Evolutionary conservation across 1,140 invertebrate genomes (phyloP).

Genomic region (Radopholus similis): DNA sequence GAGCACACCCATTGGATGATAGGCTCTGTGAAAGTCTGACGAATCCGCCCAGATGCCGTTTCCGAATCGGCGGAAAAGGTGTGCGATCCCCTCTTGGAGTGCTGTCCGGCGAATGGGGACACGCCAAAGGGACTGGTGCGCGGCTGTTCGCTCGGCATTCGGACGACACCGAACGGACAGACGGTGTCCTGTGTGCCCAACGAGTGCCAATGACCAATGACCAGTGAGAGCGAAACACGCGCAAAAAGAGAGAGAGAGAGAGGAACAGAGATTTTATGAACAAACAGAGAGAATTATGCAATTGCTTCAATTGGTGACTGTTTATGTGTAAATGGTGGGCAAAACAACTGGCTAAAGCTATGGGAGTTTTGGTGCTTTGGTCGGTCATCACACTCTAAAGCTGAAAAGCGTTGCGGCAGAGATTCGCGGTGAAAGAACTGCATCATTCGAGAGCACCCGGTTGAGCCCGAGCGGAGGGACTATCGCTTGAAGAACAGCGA

Average conservation of each 20-base stretch:
- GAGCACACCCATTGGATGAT: background rate
- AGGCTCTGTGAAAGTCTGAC: background rate
- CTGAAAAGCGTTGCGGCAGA: too few species aligned
- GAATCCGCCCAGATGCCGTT: background rate
- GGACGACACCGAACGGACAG: slow-evolving; percentile 23
- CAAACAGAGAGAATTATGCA: too few species aligned
- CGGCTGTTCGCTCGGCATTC: slow-evolving; percentile 36
- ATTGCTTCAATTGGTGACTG: too few species aligned
- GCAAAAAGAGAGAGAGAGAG: background rate
- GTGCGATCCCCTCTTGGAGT: slow-evolving; percentile 26
- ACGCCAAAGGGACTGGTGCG: slow-evolving; percentile 18
- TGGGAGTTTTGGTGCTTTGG: too few species aligned
- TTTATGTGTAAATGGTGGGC: too few species aligned
- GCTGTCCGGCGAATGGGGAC: slow-evolving; percentile 23
- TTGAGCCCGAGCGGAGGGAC: too few species aligned
- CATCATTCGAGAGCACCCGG: too few species aligned
- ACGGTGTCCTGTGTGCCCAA: slow-evolving; percentile 42
- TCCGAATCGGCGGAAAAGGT: background rate
- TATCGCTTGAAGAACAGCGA: background rate
- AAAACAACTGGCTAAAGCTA: too few species aligned
- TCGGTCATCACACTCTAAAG: too few species aligned
- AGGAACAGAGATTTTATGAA: too few species aligned
- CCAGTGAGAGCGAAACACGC: background rate
- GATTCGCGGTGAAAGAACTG: too few species aligned
- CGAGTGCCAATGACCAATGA: slow-evolving; percentile 17